A percentile compares a stretch with the other conserved stretches of the same genome.
phyloP scores from a whole-genome alignment of 2,113 vertebrate genomes.

The Notothenia rossii region DNA sequence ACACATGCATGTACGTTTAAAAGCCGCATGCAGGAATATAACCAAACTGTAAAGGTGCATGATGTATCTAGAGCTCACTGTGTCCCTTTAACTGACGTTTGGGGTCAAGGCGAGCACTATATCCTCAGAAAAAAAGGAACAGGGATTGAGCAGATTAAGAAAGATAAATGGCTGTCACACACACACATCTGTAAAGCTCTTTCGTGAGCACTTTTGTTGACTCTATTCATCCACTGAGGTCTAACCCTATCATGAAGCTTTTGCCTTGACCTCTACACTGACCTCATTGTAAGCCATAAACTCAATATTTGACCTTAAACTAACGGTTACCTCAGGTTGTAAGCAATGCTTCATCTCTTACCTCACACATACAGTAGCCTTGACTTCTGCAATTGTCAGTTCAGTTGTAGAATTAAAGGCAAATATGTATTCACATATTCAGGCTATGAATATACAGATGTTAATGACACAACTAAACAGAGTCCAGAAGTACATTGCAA shows the following conservation, averaged over 20 bases:
- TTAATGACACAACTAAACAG: background rate
- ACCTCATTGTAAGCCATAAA: conserved; percentile 1
- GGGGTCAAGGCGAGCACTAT: conserved; percentile 24
- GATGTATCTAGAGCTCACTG: background rate
- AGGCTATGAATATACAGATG: background rate
- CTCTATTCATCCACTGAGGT: background rate
- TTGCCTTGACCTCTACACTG: conserved; percentile 27
- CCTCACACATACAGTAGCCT: conserved; percentile 1
- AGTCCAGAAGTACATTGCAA: background rate
- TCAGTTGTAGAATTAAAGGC: background rate
- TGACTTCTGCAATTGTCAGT: background rate
- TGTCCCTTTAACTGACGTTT: background rate
- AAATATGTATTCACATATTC: background rate
- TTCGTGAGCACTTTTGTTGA: background rate
- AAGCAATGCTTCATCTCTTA: background rate
- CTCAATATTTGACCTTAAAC: conserved; percentile 7
- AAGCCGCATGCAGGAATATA: background rate
- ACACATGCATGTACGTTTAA: background rate
- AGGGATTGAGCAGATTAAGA: background rate
- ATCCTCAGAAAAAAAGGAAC: background rate
- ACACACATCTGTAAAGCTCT: background rate
- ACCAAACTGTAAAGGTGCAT: background rate
- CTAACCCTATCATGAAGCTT: conserved; percentile 8
- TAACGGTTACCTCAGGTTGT: background rate
- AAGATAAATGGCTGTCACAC: conserved; percentile 20